Evolutionary conservation across 2,888 invertebrate genomes (phyloP), one percentile per base, ranked within the genome.

Genomic region (Entomobrya proxima): DNA sequence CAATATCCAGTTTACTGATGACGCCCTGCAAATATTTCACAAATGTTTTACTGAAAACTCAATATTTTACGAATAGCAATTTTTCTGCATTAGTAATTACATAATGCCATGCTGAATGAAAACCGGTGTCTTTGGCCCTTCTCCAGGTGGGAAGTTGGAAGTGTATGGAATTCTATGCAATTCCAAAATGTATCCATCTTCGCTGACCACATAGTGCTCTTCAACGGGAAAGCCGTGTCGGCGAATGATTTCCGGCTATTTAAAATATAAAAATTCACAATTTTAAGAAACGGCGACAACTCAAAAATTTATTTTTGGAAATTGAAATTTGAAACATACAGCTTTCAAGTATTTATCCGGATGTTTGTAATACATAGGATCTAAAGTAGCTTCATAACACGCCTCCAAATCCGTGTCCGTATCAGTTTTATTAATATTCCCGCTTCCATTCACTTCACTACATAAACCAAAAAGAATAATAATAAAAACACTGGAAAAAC

Each of bases 51-150:
- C 15, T 13, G 7, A 44, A 44, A 44, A 13, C 15, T 44, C 44
- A 44, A 44, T 11, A 27, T 32, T 30, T 7, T 32, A 13, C 2
- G 32, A 1, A 64, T 15, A 27, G 13, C 13, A 30, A 40, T 40
- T 75, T 52, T n/a, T 50, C 6, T 58, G 18, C n/a, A n/a, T n/a
- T n/a, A n/a, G n/a, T n/a, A n/a, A 15, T 37, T 58, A 72, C 80
- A 82, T 82, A 9, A 75, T 82, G 61, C 82, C 82, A 64, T 82
- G 82, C 64, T 82, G 82, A 3, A 82, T 32, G 11, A 82, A 61
- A 21, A 82, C 50, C 6, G 82, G 74, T 4, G 21, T 18, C 27
- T 82, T 82, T 7, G 44, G 61, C 5, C 61, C 64, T 44, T 40
- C 9, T 5, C 64, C 74, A 6, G 47, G 72, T 3, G 72, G 74